Base-by-base conservation (phyloP, 2,888 invertebrate genomes). In the Stictocephala bisonia region DNA sequence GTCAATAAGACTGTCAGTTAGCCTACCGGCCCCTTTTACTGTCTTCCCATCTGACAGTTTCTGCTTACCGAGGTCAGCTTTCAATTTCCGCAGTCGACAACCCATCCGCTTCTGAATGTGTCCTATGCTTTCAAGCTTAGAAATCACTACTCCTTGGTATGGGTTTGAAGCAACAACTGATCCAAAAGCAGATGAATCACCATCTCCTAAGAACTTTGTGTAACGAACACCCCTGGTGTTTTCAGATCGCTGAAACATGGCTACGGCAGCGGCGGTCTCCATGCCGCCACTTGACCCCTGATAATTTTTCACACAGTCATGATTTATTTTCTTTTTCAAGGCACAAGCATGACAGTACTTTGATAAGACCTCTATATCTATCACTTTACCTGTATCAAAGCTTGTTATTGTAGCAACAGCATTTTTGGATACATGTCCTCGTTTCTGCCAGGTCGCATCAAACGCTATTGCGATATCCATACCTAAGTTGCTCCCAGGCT, bases 1-100 rank as follows among this genome's bases (percentile, higher is more conserved):
- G 35, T 78, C 73, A 15, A 81, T 79, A n/a, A 78, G 22, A 58
- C 74, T 72, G n/a, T 79, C 78, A 11, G 77, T 78, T 20, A 80
- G 66, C 58, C 78, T 76, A 1, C 74, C 76, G 74, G 72, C 74
- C 15, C 77, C 77, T 66, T 72, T 70, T 20, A 76, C 64, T 20
- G 73, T 75, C 31, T 73, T 70, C 48, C 71, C 72, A 22, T 72
- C 70, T 70, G 26, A 18, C 20, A 27, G 13, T 15, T 58, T 44
- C 29, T 20, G 27, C 29, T 41, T 13, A 31, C 13, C 13, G 18
- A 15, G 27, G 4, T 15, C 18, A 9, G 22, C n/a, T 44, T 66
- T 71, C 58, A 71, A 53, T 15, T 51, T 69, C 22, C 71, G 15
- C 7, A 73, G 68, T 15, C 76, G 35, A 20, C 56, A 41, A 9